Conservation (phyloP, 92 coral and sea anemone genomes). For the Bergia sp. region DNA sequence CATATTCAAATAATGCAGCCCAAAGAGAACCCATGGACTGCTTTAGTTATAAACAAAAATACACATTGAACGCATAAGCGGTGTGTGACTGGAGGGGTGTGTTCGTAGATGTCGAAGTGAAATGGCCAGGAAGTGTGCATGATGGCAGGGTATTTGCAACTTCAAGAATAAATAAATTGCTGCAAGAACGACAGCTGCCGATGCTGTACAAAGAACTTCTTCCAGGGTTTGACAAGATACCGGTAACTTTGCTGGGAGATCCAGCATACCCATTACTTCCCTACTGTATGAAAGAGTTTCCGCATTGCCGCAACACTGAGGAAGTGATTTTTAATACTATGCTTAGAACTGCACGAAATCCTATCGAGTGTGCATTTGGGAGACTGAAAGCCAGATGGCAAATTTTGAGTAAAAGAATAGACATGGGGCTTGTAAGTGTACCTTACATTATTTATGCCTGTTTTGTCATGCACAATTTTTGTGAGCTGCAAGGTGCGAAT, state of each 20-base stretch:
- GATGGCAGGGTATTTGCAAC: conserved; percentile 61
- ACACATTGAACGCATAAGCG: conserved; percentile 10
- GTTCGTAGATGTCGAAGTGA: too few relatives aligned
- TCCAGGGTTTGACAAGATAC: conserved; percentile 67
- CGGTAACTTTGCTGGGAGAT: conserved; percentile 59
- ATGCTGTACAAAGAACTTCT: conserved; percentile 50
- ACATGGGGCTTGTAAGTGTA: conserved; percentile 35
- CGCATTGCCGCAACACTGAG: conserved; percentile 39
- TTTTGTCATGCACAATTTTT: conserved; percentile 3
- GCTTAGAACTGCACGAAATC: conserved; percentile 62
- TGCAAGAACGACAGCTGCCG: conserved; percentile 45
- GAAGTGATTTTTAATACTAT: conserved; percentile 63
- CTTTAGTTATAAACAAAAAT: conserved; percentile 68
- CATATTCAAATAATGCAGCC: conserved; percentile 72
- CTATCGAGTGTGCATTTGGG: conserved; percentile 50
- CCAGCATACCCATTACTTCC: conserved; percentile 66
- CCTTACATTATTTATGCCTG: conserved; percentile 6
- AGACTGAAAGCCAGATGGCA: too few relatives aligned
- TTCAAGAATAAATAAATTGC: conserved; percentile 43
- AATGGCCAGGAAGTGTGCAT: not conserved
- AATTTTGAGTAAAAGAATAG: not conserved
- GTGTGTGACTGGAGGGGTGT: too few relatives aligned
- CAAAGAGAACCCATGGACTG: conserved; percentile 65
- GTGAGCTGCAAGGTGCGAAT: conserved; percentile 8
- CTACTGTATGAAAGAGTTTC: conserved; percentile 66